Evolutionary conservation across 2,888 invertebrate species (phyloP), one percentile per base, ranked within the genome.

Genomic region (Dascillus cervinus): DNA sequence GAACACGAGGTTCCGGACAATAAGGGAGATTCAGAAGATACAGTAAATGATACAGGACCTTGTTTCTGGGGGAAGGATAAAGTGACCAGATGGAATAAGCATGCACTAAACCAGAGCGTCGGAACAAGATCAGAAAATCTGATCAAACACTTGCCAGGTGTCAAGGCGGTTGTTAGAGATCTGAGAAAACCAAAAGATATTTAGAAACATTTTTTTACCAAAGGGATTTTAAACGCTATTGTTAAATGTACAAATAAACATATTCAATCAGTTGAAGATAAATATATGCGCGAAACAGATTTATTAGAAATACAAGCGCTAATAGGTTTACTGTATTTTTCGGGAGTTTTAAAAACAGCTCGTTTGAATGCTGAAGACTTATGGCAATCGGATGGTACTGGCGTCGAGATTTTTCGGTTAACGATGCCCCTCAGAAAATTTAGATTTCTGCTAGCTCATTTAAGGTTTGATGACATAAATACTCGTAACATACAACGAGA

Each of bases 221-320:
- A 24, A 2, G 26, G 17, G 10, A 26, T 26, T 14, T 6, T 26
- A 8, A n/a, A 13, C 15, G 10, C 9, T 26, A 26, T 26, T 26
- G 15, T 26, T 13, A 11, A 14, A 2, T 26, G 4, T 3, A 26
- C 26, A 11, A 26, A 26, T 14, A 2, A 11, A 15, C 5, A 26
- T 6, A 26, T 26, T 14, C 4, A 26, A 3, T 26, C 9, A 3
- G 11, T 15, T 26, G 11, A 3, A n/a, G 14, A 2, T 6, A 26
- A 26, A 11, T 26, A 14, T 12, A 15, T 11, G 8, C 26, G 15
- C 2, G 14, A 13, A 3, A 26, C 26, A 3, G 10, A 26, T 14
- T 2, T 9, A 11, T 5, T n/a, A 3, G 26, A 26, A 11, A 26
- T 15, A 15, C 14, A 26, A 26, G 26, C 26, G 14, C 6, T 26